Evolutionary conservation across 2,888 invertebrate species (phyloP).

Genomic region (Proisotoma minuta): DNA sequence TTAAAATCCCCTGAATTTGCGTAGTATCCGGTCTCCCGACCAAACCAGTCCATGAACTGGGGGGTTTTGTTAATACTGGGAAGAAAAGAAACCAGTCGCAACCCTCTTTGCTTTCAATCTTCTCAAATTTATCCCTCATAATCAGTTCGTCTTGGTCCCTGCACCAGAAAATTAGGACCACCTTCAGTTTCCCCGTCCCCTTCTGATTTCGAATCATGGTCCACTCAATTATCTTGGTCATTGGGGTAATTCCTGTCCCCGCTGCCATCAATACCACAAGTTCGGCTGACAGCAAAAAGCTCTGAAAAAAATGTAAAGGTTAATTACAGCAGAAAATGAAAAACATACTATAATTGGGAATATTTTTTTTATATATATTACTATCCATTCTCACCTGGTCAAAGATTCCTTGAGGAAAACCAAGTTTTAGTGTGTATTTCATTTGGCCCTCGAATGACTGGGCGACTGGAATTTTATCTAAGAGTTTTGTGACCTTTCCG

Average conservation of each 20-base stretch:
- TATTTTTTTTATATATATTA: too few species aligned
- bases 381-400: too few species aligned
- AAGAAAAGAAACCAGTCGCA: background rate
- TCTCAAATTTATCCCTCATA: background rate
- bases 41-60: background rate
- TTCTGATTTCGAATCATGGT: background rate
- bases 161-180: background rate
- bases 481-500: background rate
- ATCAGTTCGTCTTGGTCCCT: background rate
- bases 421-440: too few species aligned
- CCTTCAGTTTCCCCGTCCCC: background rate
- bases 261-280: background rate
- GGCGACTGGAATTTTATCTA: background rate
- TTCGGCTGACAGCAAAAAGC: background rate
- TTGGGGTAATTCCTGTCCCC: background rate
- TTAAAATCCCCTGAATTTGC: background rate
- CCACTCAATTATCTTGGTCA: background rate
- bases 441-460: too few species aligned
- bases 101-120: background rate
- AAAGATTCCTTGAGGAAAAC: background rate
- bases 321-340: too few species aligned
- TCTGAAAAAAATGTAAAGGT: background rate
- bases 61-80: background rate
- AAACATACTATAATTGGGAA: too few species aligned
- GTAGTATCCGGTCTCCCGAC: background rate